phyloP scores from a whole-genome alignment of 1,140 invertebrate species.

The Pentalonia nigronervosa region DNA sequence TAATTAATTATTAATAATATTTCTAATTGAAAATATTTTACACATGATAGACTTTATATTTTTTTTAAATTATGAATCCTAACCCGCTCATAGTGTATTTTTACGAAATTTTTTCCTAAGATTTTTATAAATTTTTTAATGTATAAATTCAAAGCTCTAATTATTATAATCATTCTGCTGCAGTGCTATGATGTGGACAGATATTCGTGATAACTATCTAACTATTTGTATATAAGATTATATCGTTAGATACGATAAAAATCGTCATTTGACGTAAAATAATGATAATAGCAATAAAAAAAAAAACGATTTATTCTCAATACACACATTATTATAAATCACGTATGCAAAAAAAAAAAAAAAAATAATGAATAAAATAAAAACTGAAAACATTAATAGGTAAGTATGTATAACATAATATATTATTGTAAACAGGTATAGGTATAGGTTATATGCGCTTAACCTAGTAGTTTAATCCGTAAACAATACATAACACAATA shows the following conservation, averaged over 20 bases:
- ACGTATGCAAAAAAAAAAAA: neutral
- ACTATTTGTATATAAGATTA: neutral
- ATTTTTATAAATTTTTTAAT: neutral
- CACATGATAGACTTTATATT: neutral
- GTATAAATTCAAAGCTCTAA: neutral
- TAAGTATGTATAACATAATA: conserved; percentile 11
- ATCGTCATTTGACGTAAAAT: neutral
- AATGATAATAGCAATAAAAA: neutral
- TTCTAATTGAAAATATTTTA: no score
- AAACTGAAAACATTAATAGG: neutral
- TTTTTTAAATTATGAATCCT: neutral
- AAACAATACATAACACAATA: conserved; percentile 9
- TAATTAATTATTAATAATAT: no score
- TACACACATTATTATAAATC: conserved; percentile 5
- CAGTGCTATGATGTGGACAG: neutral
- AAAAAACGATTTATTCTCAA: neutral
- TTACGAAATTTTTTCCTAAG: neutral
- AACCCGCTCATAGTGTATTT: neutral
- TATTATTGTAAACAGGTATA: conserved; percentile 9
- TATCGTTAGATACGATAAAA: no score
- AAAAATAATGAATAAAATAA: neutral
- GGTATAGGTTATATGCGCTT: neutral
- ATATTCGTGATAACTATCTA: neutral
- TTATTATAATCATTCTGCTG: neutral
- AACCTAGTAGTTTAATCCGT: neutral